Percentiles rank a stretch among this genome's conserved stretches.
Conservation (phyloP, 2,888 invertebrate genomes). For the Gisinianus flammeolus region DNA sequence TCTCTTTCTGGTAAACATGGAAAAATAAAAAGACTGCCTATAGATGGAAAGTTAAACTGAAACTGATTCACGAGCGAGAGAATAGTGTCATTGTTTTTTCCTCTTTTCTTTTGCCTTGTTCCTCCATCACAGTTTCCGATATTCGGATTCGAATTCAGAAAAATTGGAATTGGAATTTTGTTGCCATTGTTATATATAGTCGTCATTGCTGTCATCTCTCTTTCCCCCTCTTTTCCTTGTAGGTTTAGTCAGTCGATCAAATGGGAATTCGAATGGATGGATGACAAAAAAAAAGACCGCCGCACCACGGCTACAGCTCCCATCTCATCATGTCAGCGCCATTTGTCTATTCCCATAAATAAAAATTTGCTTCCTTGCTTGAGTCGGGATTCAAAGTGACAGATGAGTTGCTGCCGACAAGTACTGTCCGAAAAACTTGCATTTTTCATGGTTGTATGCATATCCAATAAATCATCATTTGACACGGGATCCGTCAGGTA, state of each 20-base stretch:
- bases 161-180: neutral
- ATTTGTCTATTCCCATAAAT: neutral
- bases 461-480: neutral
- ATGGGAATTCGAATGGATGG: neutral
- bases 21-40: too few species aligned
- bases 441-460: neutral
- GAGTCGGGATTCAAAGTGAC: neutral
- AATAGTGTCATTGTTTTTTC: neutral
- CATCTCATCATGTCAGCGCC: neutral
- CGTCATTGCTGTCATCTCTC: neutral
- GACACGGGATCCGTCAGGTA: neutral
- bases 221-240: neutral
- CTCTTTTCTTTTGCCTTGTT: neutral
- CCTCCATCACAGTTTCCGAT: neutral
- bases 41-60: too few species aligned
- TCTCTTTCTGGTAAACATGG: too few species aligned
- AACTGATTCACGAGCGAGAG: too few species aligned
- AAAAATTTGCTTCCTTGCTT: too few species aligned
- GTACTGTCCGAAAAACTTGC: neutral
- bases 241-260: neutral
- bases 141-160: neutral
- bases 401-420: neutral
- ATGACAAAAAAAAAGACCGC: neutral
- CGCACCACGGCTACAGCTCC: neutral
- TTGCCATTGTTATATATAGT: neutral